These are phyloP conservation scores for Sphyrna mokarran DNA, from an alignment of 2,113 vertebrate species.

Conservation along the genomic window DNA sequence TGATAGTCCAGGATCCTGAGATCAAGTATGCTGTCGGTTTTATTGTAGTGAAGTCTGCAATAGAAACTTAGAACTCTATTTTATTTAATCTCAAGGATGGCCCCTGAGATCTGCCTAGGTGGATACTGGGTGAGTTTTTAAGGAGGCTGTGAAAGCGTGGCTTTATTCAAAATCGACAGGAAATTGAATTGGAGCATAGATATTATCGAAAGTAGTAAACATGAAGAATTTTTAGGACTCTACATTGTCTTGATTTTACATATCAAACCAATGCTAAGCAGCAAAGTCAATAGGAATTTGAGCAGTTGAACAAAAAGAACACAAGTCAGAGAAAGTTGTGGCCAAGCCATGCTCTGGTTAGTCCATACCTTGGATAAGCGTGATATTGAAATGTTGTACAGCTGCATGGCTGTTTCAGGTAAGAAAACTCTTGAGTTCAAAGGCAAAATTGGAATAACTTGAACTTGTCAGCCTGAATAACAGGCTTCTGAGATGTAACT, in stretches of 20 bases:
- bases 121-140: too few relatives aligned
- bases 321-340: neutral
- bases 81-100: too few relatives aligned
- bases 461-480: neutral
- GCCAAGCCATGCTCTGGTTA: neutral
- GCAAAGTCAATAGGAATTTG: neutral
- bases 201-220: neutral
- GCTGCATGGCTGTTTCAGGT: neutral
- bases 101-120: too few relatives aligned
- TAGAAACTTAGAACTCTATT: too few relatives aligned
- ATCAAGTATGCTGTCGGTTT: neutral
- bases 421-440: neutral
- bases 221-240: neutral
- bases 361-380: neutral
- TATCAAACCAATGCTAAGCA: neutral
- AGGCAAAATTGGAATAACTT: too few relatives aligned
- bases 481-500: neutral
- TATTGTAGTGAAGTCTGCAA: too few relatives aligned
- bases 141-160: neutral
- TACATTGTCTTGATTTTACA: neutral
- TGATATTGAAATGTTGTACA: neutral
- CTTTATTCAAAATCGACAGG: neutral
- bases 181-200: neutral
- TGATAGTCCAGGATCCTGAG: neutral
- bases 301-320: too few relatives aligned